phyloP scores from a whole-genome alignment of 2,113 vertebrate species.

The Nestor notabilis region DNA sequence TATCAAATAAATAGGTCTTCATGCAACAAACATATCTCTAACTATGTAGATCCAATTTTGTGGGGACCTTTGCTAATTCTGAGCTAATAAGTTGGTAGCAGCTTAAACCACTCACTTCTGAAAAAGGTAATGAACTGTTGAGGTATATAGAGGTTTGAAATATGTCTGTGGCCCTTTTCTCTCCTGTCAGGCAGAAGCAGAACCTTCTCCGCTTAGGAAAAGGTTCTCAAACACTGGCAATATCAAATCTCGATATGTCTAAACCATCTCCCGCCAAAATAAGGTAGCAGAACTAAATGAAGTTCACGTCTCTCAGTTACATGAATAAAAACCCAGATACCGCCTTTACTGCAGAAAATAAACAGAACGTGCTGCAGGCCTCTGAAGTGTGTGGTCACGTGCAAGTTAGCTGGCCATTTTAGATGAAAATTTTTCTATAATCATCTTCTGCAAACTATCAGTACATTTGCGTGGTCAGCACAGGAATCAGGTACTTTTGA shows the following conservation, averaged over 20 bases:
- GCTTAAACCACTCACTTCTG: neutral
- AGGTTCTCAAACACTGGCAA: neutral
- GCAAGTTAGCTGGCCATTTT: neutral
- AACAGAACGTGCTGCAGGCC: neutral
- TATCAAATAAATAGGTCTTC: neutral
- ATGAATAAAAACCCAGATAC: neutral
- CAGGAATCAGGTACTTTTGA: neutral
- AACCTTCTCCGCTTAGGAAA: neutral
- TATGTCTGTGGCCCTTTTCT: no score
- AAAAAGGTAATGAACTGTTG: neutral
- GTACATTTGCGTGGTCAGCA: neutral
- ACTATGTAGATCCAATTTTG: neutral
- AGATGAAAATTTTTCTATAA: neutral
- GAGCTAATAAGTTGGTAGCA: neutral
- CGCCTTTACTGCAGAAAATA: conserved; percentile 28
- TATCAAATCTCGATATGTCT: neutral
- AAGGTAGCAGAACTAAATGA: neutral
- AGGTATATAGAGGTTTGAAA: neutral
- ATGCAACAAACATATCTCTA: neutral
- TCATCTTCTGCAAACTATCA: neutral
- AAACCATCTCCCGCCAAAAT: neutral
- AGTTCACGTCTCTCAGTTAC: neutral
- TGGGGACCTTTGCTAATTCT: neutral
- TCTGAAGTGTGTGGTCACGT: neutral
- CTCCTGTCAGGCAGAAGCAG: neutral